A percentile compares a stretch with the other conserved stretches of the same genome.
Evolutionary conservation across 1,140 invertebrate genomes (phyloP).

Genomic region (Bilobella aurantiaca): DNA sequence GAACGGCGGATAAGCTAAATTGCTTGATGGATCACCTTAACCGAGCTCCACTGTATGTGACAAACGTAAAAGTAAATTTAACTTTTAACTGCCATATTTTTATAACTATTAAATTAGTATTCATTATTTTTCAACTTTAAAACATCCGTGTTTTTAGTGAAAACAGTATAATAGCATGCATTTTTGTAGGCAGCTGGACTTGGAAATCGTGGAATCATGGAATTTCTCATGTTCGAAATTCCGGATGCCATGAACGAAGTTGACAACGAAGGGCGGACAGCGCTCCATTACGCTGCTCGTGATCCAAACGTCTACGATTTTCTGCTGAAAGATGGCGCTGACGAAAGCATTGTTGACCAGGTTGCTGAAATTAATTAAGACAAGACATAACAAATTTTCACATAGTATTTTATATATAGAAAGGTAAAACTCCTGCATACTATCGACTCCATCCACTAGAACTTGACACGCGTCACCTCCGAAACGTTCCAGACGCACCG

Average conservation of each 20-base stretch:
- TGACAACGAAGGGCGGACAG: conserved; percentile 74
- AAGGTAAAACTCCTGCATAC: conserved; percentile 65
- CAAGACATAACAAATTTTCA: neutral
- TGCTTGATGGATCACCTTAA: too few species aligned
- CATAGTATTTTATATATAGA: conserved; percentile 48
- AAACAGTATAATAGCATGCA: neutral
- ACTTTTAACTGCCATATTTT: too few species aligned
- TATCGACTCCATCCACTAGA: conserved; percentile 64
- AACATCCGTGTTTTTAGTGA: neutral
- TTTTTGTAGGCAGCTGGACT: conserved; percentile 62
- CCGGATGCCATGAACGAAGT: conserved; percentile 56
- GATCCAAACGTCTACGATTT: conserved; percentile 59
- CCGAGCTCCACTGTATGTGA: too few species aligned
- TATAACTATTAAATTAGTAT: too few species aligned
- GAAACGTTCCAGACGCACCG: conserved; percentile 64
- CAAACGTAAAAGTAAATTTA: too few species aligned
- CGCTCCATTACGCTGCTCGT: conserved; percentile 79
- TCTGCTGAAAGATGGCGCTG: conserved; percentile 61
- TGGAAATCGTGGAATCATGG: conserved; percentile 57
- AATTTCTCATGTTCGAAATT: conserved; percentile 56
- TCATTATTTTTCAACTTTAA: too few species aligned
- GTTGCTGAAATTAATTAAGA: conserved; percentile 42
- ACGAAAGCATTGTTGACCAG: conserved; percentile 66
- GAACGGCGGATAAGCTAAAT: too few species aligned
- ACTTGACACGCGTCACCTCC: conserved; percentile 55